phyloP scores from a whole-genome alignment of 2,113 vertebrate genomes.

The Clupea harengus region DNA sequence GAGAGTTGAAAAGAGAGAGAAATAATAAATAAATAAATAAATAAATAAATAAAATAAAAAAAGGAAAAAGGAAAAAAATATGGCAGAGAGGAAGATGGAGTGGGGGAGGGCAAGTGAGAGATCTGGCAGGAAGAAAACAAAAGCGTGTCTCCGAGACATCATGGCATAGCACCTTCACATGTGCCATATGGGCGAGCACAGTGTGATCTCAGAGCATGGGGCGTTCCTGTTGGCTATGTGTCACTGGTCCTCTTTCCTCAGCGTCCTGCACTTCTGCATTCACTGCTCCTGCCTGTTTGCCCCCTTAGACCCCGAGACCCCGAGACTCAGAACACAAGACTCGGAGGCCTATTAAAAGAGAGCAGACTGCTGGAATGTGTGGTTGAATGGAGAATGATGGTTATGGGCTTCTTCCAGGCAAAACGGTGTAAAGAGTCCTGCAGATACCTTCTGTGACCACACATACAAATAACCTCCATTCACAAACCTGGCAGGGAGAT shows the following conservation, averaged over 20 bases:
- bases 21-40: too few species aligned
- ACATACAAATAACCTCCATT: not conserved
- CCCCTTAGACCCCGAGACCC: not conserved
- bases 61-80: not conserved
- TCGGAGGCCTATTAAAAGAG: not conserved
- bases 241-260: not conserved
- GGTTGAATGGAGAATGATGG: not conserved
- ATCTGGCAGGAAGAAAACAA: not conserved
- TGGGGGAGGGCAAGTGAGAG: not conserved
- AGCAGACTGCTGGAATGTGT: constrained; percentile 1
- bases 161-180: not conserved
- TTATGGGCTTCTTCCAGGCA: not conserved
- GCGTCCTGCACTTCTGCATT: not conserved
- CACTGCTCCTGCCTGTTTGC: not conserved
- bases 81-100: not conserved
- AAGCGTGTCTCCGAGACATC: not conserved
- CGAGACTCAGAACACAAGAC: not conserved
- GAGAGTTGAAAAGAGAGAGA: constrained; percentile 22
- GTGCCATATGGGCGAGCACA: not conserved
- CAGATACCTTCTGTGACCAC: not conserved
- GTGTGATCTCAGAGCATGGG: not conserved
- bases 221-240: not conserved
- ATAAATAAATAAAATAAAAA: too few species aligned
- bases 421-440: not conserved
- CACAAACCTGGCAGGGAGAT: not conserved